These are phyloP conservation scores for Nomia melanderi DNA, from an alignment of 1,140 invertebrate genomes.

Conservation along the genomic window DNA sequence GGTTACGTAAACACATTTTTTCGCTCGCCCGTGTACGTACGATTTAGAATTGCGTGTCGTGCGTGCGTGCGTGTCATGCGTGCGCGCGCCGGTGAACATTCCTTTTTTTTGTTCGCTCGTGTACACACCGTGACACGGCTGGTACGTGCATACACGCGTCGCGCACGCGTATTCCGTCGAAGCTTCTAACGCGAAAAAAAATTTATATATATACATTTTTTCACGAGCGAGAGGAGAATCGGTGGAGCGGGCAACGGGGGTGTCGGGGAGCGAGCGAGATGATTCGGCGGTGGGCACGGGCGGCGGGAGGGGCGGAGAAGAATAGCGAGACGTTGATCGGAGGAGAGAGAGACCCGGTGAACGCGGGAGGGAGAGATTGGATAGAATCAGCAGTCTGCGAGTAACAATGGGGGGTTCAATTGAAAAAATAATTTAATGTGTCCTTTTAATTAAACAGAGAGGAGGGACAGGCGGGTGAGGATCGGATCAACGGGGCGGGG, in stretches of 20 bases:
- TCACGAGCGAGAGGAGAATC: slow-evolving; percentile 30
- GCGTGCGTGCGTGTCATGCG: no score
- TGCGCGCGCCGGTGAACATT: no score
- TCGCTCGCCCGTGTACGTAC: background rate
- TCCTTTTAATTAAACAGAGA: slow-evolving; percentile 81
- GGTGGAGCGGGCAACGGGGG: background rate
- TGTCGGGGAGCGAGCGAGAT: no score
- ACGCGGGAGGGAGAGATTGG: slow-evolving; percentile 74
- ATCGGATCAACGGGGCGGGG: slow-evolving; percentile 60
- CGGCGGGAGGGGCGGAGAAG: background rate
- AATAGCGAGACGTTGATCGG: slow-evolving; percentile 39
- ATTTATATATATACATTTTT: background rate
- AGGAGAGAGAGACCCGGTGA: slow-evolving; percentile 47
- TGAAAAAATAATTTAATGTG: slow-evolving; percentile 81
- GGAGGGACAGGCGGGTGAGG: slow-evolving; percentile 70
- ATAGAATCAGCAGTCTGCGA: slow-evolving; percentile 80
- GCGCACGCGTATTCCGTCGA: slow-evolving; percentile 62
- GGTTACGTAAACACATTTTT: slow-evolving; percentile 27
- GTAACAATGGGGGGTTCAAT: slow-evolving; percentile 80
- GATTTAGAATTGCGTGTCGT: slow-evolving; percentile 17
- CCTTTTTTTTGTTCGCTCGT: no score
- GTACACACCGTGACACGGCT: slow-evolving; percentile 16
- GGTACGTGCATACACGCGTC: slow-evolving; percentile 33
- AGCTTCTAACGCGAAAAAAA: slow-evolving; percentile 64
- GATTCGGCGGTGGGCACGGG: no score